Evolutionary conservation across 2,113 vertebrate genomes (phyloP), one percentile per base, ranked within the genome.

Genomic region (Entosphenus tridentatus): DNA sequence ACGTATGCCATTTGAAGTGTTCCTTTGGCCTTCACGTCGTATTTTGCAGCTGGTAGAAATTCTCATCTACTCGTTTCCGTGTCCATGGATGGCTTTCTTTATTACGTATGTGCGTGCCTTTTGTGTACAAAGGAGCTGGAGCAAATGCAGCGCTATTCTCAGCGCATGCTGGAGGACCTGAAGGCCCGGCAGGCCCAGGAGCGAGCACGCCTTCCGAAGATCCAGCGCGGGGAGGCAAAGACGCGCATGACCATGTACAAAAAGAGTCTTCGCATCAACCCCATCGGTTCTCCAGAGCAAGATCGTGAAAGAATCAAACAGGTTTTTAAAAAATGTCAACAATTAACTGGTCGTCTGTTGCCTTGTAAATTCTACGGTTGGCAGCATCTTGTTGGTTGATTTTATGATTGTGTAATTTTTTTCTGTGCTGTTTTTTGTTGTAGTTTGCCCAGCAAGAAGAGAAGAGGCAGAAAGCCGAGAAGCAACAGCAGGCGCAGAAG

Each of bases 71-170:
- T 39, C 39, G 39, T 39, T 5, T 39, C 4, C 2, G 18, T 39
- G 39, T 39, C 39, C 39, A 3, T 39, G 39, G 39, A 39, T 39
- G 39, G 39, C 39, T 39, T 39, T 39, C 39, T 39, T 39, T 39
- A 39, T 39, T 39, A 39, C 39, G 39, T 39, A 39, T 39, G 39
- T 39, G 39, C 39, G 39, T 7, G 39, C 39, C 39, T 39, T 17
- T 58, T 57, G 1, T 12, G 17, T 18, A 17, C n/a, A 12, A 76
- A 98, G 92, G 92, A 98, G 57, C 82, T 81, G 71, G 89, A 95
- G 68, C 93, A 98, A 74, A 95, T 98, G 91, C 89, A 95, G 76
- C 83, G 85, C 70, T 98, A 98, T 74, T 96, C 93, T 75, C 89
- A 88, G 76, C 82, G 93, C 9, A 96, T 96, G 92, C 71, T 82